These are phyloP conservation scores for Metalampra italica DNA, from an alignment of 2,888 invertebrate genomes.

Conservation along the genomic window DNA sequence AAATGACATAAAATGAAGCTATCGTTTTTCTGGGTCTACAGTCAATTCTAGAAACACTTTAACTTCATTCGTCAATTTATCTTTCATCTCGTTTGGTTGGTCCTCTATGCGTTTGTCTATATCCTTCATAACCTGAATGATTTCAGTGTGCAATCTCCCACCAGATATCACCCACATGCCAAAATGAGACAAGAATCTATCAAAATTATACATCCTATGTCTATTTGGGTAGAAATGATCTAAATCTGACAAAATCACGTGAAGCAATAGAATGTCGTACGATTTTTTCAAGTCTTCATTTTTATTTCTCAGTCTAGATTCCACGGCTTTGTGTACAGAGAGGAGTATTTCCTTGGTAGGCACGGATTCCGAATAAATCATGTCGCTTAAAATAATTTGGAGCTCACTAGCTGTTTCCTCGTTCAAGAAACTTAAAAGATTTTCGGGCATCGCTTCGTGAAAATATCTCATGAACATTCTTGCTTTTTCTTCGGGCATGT, in stretches of 20 bases:
- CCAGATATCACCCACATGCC: slow-evolving; percentile 31
- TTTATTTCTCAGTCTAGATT: slow-evolving; percentile 29
- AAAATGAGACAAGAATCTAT: slow-evolving; percentile 34
- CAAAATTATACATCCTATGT: slow-evolving; percentile 35
- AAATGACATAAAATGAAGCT: too few species aligned
- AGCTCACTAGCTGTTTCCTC: slow-evolving; percentile 39
- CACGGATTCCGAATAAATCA: slow-evolving; percentile 41
- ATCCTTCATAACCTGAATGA: slow-evolving; percentile 28
- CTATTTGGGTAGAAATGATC: slow-evolving; percentile 45
- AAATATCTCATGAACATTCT: slow-evolving; percentile 32
- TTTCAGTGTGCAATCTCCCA: slow-evolving; percentile 19
- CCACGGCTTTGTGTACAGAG: slow-evolving; percentile 35
- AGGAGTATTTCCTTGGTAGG: slow-evolving; percentile 39
- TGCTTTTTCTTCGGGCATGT: slow-evolving; percentile 27
- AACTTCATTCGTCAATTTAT: slow-evolving; percentile 14
- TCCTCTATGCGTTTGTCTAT: not conserved
- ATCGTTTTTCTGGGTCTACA: slow-evolving; percentile 8
- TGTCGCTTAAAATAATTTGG: slow-evolving; percentile 51
- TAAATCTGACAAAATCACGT: slow-evolving; percentile 54
- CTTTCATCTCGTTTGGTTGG: slow-evolving; percentile 3
- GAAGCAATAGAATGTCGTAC: slow-evolving; percentile 40
- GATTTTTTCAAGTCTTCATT: slow-evolving; percentile 21
- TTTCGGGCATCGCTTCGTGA: slow-evolving; percentile 26
- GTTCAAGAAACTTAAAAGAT: slow-evolving; percentile 39
- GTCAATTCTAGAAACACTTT: slow-evolving; percentile 18